These are phyloP conservation scores for Microctenopoma stevenorrisi DNA, from an alignment of 2,797 vertebrate genomes.

Conservation along the genomic window DNA sequence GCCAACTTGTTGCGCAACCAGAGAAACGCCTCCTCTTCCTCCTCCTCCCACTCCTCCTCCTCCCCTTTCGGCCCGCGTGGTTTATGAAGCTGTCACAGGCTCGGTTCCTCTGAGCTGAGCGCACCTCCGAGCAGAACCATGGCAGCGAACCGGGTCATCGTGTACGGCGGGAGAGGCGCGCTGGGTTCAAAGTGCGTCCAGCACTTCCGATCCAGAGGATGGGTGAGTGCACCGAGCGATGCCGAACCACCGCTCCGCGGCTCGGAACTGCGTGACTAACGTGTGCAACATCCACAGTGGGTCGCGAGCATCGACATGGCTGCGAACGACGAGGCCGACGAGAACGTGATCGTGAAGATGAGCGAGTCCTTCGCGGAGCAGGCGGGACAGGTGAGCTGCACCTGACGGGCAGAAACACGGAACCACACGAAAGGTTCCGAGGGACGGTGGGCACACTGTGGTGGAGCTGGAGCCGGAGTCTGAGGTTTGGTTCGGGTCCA, in stretches of 20 bases:
- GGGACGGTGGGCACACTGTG: background rate
- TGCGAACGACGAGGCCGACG: conserved; percentile 90
- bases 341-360: conserved; percentile 87
- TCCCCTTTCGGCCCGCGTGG: conserved; percentile 7
- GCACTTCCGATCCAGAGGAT: conserved; percentile 87
- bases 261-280: no score
- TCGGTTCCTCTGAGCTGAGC: background rate
- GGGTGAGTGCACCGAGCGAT: conserved; percentile 82
- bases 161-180: conserved; percentile 92
- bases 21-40: conserved; percentile 29
- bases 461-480: background rate
- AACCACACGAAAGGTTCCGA: background rate
- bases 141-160: conserved; percentile 84
- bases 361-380: conserved; percentile 90
- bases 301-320: conserved; percentile 91
- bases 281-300: conserved; percentile 83
- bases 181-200: conserved; percentile 90
- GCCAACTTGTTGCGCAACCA: conserved; percentile 18
- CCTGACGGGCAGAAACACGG: background rate
- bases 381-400: conserved; percentile 88
- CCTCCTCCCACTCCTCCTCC: conserved; percentile 3
- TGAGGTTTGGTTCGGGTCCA: no score
- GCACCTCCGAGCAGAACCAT: conserved; percentile 29
- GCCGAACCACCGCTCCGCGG: no score
- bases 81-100: conserved; percentile 9